Conservation (phyloP, 2,797 vertebrate species). For the Enteromius argenteus region DNA sequence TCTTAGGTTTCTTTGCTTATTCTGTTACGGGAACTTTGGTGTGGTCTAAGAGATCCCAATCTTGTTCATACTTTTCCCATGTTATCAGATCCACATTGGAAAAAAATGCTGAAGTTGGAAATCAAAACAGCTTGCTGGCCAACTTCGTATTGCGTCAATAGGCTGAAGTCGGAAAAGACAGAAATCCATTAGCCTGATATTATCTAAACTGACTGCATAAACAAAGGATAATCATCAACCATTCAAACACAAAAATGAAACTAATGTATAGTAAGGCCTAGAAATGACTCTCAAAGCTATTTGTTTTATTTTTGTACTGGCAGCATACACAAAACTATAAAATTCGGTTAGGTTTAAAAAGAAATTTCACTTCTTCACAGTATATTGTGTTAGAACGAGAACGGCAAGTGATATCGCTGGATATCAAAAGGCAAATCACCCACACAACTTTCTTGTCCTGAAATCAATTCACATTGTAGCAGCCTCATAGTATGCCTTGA, state of each 20-base stretch:
- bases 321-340: constrained; percentile 15
- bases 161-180: neutral
- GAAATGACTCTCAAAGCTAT: neutral
- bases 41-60: constrained; percentile 31
- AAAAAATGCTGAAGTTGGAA: neutral
- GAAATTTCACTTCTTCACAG: neutral
- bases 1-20: constrained; percentile 53
- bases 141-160: neutral
- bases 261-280: neutral
- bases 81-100: constrained; percentile 3
- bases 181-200: neutral
- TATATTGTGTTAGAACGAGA: neutral
- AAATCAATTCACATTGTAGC: constrained; percentile 38
- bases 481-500: constrained; percentile 33
- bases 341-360: constrained; percentile 25
- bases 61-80: constrained; percentile 13
- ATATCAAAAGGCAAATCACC: constrained; percentile 9
- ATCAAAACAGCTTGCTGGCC: neutral
- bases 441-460: constrained; percentile 15
- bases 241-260: constrained; percentile 3
- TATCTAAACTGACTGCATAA: neutral
- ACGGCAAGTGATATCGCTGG: constrained; percentile 16
- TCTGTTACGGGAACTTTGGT: constrained; percentile 62
- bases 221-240: constrained; percentile 11
- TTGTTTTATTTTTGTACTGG: neutral